Percentiles rank a stretch among this genome's conserved stretches.
Evolutionary conservation across 1,140 invertebrate species (phyloP).

Genomic region (Dinothrombium tinctorium): DNA sequence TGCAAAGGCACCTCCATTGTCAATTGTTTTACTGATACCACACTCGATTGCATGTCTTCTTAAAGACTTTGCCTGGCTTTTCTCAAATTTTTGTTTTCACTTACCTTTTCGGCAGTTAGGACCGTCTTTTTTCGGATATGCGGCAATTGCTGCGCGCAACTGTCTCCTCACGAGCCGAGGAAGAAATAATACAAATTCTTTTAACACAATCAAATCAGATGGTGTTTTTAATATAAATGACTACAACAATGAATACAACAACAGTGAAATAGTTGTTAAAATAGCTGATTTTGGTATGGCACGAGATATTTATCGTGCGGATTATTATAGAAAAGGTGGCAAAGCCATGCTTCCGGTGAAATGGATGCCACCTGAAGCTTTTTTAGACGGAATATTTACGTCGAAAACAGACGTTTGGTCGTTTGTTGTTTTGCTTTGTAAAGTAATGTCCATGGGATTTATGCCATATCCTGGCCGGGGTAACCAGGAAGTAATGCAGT

Average conservation of each 20-base stretch:
- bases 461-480: conserved; percentile 90
- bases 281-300: conserved; percentile 98
- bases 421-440: conserved; percentile 87
- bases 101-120: no score
- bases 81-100: no score
- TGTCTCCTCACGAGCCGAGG: conserved; percentile 77
- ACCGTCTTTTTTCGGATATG: no score
- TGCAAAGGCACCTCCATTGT: no score
- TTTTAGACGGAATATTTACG: conserved; percentile 88
- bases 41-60: no score
- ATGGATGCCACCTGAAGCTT: conserved; percentile 98
- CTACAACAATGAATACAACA: conserved; percentile 10
- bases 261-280: conserved; percentile 42
- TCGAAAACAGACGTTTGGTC: conserved; percentile 97
- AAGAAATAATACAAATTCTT: conserved; percentile 20
- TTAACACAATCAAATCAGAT: background rate
- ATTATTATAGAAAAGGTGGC: conserved; percentile 91
- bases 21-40: no score
- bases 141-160: conserved; percentile 92
- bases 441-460: conserved; percentile 80
- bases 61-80: no score
- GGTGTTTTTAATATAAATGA: conserved; percentile 6
- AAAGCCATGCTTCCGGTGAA: conserved; percentile 92
- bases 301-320: conserved; percentile 37
- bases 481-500: conserved; percentile 89